Evolutionary conservation across 1,140 invertebrate genomes (phyloP).

Genomic region (Lasioglossum albipes): DNA sequence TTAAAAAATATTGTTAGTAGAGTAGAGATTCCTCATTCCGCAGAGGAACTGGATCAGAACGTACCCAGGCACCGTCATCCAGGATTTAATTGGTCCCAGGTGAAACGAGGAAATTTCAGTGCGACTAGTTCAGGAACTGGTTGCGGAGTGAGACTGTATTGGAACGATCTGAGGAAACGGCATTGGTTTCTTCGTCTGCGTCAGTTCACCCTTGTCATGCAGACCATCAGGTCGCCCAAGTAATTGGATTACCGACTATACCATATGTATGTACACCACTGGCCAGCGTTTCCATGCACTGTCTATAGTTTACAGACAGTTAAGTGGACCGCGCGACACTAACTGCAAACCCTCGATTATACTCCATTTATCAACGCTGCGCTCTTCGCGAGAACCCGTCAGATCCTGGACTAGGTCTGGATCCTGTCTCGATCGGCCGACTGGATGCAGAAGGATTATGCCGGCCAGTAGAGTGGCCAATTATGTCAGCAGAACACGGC

Average conservation of each 20-base stretch:
- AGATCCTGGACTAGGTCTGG: not conserved
- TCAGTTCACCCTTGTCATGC: not conserved
- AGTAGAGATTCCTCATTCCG: no score
- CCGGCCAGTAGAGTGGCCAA: not conserved
- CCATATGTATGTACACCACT: not conserved
- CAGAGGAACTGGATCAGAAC: no score
- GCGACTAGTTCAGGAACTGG: no score
- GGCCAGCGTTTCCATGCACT: not conserved
- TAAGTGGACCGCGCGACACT: conserved; percentile 17
- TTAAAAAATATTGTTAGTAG: no score
- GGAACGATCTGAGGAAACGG: not conserved
- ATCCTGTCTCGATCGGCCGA: not conserved
- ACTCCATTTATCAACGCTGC: conserved; percentile 30
- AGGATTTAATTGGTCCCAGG: not conserved
- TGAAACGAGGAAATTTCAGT: no score
- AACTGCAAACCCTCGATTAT: conserved; percentile 39
- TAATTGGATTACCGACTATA: conserved; percentile 20
- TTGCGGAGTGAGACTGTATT: not conserved
- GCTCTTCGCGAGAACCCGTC: conserved; percentile 37
- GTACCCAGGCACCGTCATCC: no score
- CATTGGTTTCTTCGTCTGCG: not conserved
- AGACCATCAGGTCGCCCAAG: conserved; percentile 5
- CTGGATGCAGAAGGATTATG: conserved; percentile 18
- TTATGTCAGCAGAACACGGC: not conserved
- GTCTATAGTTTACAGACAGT: conserved; percentile 38